These are phyloP conservation scores for Aphelenchoides besseyi DNA, from an alignment of 1,140 invertebrate species.

Conservation along the genomic window DNA sequence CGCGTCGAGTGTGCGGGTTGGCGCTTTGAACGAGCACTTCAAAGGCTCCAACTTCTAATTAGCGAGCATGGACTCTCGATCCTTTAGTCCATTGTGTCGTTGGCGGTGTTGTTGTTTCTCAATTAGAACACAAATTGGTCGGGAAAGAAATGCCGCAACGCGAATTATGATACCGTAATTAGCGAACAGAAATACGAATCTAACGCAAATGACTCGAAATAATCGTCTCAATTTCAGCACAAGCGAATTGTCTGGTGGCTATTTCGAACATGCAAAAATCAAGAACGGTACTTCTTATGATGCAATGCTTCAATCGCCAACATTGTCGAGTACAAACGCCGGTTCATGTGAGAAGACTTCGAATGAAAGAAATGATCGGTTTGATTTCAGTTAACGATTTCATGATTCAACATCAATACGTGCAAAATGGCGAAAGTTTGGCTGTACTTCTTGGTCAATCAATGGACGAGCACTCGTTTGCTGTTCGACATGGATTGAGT, in stretches of 20 bases:
- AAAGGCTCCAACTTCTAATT: background rate
- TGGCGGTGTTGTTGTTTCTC: background rate
- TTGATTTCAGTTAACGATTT: constrained; percentile 36
- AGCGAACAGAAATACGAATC: background rate
- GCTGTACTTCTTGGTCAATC: constrained; percentile 37
- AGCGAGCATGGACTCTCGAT: background rate
- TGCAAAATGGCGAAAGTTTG: constrained; percentile 40
- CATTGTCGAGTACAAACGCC: constrained; percentile 32
- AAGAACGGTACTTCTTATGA: constrained; percentile 20
- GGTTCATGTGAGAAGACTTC: constrained; percentile 8
- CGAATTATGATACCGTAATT: background rate
- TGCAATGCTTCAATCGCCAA: constrained; percentile 41
- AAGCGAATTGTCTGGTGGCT: constrained; percentile 5
- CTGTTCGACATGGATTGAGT: background rate
- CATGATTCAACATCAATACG: constrained; percentile 31
- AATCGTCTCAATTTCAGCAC: background rate
- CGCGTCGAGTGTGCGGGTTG: background rate
- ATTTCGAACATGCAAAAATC: constrained; percentile 20
- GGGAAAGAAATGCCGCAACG: constrained; percentile 7
- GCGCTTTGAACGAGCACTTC: constrained; percentile 14
- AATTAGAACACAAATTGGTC: constrained; percentile 9
- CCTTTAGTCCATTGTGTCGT: constrained; percentile 14
- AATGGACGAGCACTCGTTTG: constrained; percentile 24
- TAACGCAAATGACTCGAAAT: constrained; percentile 8
- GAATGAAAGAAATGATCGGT: background rate